Percentiles rank a stretch among this genome's conserved stretches.
phyloP scores from a whole-genome alignment of 2,113 vertebrate species.

The Microtus richardsoni region DNA sequence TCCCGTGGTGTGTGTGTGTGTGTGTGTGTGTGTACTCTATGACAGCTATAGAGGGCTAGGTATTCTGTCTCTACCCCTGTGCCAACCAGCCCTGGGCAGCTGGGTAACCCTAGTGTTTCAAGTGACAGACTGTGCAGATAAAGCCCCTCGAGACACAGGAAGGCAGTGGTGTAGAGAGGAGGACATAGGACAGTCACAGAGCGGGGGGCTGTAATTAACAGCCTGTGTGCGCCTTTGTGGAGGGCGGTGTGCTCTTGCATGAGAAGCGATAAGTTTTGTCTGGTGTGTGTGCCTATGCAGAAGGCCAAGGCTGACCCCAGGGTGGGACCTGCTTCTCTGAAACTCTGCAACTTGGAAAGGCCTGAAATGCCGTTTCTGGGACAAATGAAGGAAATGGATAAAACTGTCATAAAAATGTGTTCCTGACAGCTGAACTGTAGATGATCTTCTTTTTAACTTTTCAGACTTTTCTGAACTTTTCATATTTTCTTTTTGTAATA shows the following conservation, averaged over 20 bases:
- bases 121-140: background rate
- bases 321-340: background rate
- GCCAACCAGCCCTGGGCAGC: background rate
- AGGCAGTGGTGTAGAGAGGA: fast-evolving
- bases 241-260: background rate
- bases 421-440: background rate
- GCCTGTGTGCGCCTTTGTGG: background rate
- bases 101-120: background rate
- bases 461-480: background rate
- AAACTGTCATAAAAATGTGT: background rate
- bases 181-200: no score
- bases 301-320: background rate
- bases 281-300: background rate
- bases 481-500: background rate
- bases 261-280: background rate
- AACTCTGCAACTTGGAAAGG: background rate
- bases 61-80: background rate
- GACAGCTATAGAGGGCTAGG: background rate
- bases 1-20: background rate
- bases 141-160: background rate
- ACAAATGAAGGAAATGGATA: background rate
- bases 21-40: background rate
- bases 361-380: fast-evolving
- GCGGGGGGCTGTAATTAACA: background rate
- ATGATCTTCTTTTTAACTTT: background rate